Base-by-base conservation (phyloP, 2,888 invertebrate species). In the Pristionchus entomophagus region DNA sequence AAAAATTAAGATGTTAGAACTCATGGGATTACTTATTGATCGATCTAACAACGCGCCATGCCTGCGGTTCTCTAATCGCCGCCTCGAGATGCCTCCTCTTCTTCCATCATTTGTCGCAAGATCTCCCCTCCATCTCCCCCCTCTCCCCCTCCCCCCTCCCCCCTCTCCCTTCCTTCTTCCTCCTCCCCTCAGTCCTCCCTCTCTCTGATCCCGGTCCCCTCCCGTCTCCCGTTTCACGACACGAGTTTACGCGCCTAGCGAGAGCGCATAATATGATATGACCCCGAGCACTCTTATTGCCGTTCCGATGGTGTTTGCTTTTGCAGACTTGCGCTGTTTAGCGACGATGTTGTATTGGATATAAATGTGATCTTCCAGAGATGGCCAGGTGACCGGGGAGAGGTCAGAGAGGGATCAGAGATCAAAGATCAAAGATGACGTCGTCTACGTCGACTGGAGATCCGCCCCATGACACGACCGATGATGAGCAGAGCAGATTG, bases 401-500 rank as follows among this genome's bases (percentile, higher is more conserved):
- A 59, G 56, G 22, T n/a, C 12, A 56, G 22, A 56, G 56, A 56
- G 45, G 29, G 53, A 59, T 53, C 35, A 81, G 12, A 77, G 77
- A 45, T 77, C 78, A 78, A 29, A 49, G 35, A 56, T 53, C 41
- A 82, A 29, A 82, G 59, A 84, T 84, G 84, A n/a, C 84, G 38
- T 81, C 81, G n/a, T 81, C 56, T 35, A 56, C 51, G 29, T 81
- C 81, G 56, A 59, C 53, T 49, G 56, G 56, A 22, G 81, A 81
- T 35, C n/a, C 49, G n/a, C 19, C 56, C n/a, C 56, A 53, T 6
- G 56, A 81, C 53, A 59, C 83, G 32, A 83, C 83, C 1, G 90
- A 90, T 80, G 90, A 90, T 26, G 90, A 90, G 45, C 87, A 88
- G 59, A 90, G 89, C 73, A 86, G 90, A 3, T 86, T 90, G 87